These are phyloP conservation scores for Pavo muticus DNA, from an alignment of 2,113 vertebrate genomes.

Conservation along the genomic window DNA sequence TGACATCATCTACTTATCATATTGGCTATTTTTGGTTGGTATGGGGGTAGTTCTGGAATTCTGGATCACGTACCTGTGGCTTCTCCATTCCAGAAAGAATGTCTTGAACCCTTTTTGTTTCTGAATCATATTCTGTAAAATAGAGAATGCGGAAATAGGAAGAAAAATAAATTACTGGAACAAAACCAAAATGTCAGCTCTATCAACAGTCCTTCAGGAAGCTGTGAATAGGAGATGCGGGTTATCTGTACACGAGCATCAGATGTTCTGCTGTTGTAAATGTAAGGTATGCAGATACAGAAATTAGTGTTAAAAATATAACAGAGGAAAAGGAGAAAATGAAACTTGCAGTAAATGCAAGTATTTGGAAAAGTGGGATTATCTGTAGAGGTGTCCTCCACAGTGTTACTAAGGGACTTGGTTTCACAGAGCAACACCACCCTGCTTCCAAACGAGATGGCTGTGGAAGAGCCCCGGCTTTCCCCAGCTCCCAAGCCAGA, in stretches of 20 bases:
- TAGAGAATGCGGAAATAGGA: conserved; percentile 17
- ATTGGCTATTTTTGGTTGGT: not conserved
- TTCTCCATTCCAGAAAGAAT: conserved; percentile 96
- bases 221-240: not conserved
- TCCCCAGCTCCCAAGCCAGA: not conserved
- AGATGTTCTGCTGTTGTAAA: not conserved
- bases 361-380: not conserved
- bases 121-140: conserved; percentile 91
- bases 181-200: not conserved
- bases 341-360: not conserved
- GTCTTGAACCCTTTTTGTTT: conserved; percentile 94
- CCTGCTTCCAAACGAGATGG: not conserved
- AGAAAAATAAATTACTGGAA: conserved; percentile 36
- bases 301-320: no score
- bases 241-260: not conserved
- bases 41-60: not conserved
- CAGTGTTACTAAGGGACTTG: not conserved
- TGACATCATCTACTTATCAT: not conserved
- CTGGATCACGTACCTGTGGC: conserved; percentile 89
- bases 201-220: not conserved
- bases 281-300: not conserved
- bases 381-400: not conserved
- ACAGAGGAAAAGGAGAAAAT: not conserved
- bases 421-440: not conserved
- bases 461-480: not conserved